phyloP scores from a whole-genome alignment of 1,140 invertebrate genomes.

The Physella acuta region DNA sequence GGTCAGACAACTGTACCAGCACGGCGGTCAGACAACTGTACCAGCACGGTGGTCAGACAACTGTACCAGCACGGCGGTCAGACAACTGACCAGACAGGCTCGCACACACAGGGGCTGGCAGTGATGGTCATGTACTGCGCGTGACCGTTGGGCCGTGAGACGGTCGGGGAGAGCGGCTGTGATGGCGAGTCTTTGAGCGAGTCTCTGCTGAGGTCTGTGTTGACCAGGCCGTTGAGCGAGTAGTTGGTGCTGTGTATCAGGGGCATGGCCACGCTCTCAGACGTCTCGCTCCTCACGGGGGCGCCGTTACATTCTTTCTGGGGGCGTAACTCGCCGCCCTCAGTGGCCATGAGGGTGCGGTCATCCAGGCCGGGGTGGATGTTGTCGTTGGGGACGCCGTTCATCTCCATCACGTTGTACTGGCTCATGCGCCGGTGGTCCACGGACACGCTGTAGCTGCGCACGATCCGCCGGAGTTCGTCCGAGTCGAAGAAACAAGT shows the following conservation, averaged over 20 bases:
- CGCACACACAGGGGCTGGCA: neutral
- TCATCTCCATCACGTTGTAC: constrained; percentile 36
- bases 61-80: too few species aligned
- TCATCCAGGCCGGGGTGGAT: neutral
- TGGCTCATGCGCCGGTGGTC: constrained; percentile 39
- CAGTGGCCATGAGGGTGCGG: too few species aligned
- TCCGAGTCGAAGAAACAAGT: constrained; percentile 48
- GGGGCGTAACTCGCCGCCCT: neutral
- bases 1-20: too few species aligned
- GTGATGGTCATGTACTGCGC: constrained; percentile 8
- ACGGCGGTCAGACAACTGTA: too few species aligned
- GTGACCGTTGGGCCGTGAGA: neutral
- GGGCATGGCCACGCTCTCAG: constrained; percentile 2
- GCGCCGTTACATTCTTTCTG: neutral
- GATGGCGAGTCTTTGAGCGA: neutral
- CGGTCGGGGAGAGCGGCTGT: neutral
- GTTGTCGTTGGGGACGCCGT: constrained; percentile 21
- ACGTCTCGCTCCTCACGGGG: constrained; percentile 1
- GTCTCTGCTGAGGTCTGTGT: neutral
- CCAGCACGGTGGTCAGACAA: too few species aligned
- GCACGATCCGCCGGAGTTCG: constrained; percentile 38
- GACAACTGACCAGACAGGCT: constrained; percentile 3
- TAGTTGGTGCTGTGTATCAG: neutral
- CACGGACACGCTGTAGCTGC: constrained; percentile 43
- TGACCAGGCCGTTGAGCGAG: neutral